Base-by-base conservation (phyloP, 2,113 vertebrate genomes). In the Phalacrocorax brasilianus region DNA sequence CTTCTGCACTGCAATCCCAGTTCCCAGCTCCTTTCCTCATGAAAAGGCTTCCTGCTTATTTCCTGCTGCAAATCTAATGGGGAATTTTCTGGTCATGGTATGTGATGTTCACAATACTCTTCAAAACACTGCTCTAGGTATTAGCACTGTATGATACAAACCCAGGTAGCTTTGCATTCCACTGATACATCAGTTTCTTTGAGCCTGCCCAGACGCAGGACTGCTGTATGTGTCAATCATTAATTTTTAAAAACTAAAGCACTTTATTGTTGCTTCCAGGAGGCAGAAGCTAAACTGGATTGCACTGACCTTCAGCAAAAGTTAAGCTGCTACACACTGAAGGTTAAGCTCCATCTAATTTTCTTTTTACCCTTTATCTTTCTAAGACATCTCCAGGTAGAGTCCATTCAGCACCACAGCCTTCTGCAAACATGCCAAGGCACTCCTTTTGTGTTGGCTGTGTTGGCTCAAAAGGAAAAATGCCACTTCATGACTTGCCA, bases 381-480 rank as follows among this genome's bases (percentile, higher is more conserved):
- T 82, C 70, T 56, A 88, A 89, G 87, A 53, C 45, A 94, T 91
- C 70, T 75, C 55, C 65, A 93, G 32, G 47, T 40, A 75, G 47
- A 67, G 88, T 66, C 59, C 72, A 75, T 82, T 68, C 53, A 81
- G 91, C 81, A 73, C 15, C 35, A 91, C 55, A 85, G 47, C 65
- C 80, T 94, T 88, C 71, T 95, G 83, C 70, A 84, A 68, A 88
- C 38, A 79, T 18, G 44, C 72, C 88, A 85, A 73, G 61, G 76
- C 49, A 68, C 33, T 93, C 62, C 80, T 94, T 83, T 88, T 42
- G n/a, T 44, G 27, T 42, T 85, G 89, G 42, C 73, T 96, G n/a
- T 44, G 27, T 42, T 85, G 89, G 42, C 73, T 96, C 59, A 53
- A 50, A 93, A 92, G 66, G 35, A 78, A 93, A 96, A 92, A 76